Evolutionary conservation across 2,888 invertebrate genomes (phyloP).

Genomic region (Meghimatium bilineatum): DNA sequence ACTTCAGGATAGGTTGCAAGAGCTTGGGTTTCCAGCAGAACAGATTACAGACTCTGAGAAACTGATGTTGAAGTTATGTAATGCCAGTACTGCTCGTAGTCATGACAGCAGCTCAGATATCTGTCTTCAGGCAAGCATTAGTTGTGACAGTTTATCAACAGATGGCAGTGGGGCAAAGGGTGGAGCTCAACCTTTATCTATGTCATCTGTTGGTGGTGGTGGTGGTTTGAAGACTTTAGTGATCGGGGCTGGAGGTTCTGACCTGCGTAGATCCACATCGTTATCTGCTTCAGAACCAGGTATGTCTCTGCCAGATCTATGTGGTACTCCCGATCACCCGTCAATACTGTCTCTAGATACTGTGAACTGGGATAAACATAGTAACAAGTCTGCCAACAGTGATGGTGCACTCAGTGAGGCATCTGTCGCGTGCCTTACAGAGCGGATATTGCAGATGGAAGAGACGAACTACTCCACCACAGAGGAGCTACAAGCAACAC

Average conservation of each 20-base stretch:
- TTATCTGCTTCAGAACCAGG: slow-evolving; percentile 70
- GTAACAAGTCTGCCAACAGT: slow-evolving; percentile 83
- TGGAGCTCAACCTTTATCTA: slow-evolving; percentile 45
- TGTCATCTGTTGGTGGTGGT: slow-evolving; percentile 50
- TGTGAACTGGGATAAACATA: slow-evolving; percentile 89
- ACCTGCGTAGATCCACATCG: slow-evolving; percentile 59
- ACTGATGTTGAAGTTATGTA: slow-evolving; percentile 72
- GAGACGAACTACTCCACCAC: slow-evolving; percentile 85
- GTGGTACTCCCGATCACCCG: slow-evolving; percentile 69
- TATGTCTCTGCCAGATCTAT: slow-evolving; percentile 67
- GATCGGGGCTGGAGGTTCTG: slow-evolving; percentile 5
- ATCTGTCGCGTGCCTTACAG: slow-evolving; percentile 90
- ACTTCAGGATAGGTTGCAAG: slow-evolving; percentile 74
- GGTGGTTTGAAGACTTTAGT: neutral
- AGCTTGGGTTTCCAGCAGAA: slow-evolving; percentile 76
- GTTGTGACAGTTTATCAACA: slow-evolving; percentile 70
- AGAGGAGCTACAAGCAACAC: slow-evolving; percentile 86
- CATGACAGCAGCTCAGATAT: slow-evolving; percentile 50
- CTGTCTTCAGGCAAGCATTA: slow-evolving; percentile 60
- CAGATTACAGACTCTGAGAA: slow-evolving; percentile 78
- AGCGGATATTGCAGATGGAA: slow-evolving; percentile 94
- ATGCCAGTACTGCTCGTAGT: slow-evolving; percentile 46
- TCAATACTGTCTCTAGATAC: slow-evolving; percentile 65
- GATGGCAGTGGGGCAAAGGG: slow-evolving; percentile 57
- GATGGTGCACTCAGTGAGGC: slow-evolving; percentile 85